Conservation (phyloP, 37 sponge, comb jelly and placozoan genomes). For the Dysidea cf. avara region DNA sequence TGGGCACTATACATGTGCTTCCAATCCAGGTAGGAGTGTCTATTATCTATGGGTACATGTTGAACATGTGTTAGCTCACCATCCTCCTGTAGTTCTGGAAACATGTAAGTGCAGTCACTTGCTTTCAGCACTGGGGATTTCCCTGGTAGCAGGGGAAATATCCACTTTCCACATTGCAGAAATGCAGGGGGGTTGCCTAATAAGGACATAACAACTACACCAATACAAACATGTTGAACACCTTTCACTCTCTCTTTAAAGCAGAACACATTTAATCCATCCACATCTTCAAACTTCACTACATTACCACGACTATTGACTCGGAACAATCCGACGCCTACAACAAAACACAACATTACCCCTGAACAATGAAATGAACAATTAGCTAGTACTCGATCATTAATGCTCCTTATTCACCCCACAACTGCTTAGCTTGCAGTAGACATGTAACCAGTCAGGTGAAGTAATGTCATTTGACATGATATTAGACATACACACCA, state of each 20-base stretch:
- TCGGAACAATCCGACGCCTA: slow-evolving; percentile 60
- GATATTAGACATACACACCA: too few species aligned
- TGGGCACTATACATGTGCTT: too few species aligned
- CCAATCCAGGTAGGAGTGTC: too few species aligned
- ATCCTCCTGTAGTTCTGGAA: slow-evolving; percentile 59
- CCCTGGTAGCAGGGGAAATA: slow-evolving; percentile 71
- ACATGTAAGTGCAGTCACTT: slow-evolving; percentile 47
- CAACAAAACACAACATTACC: slow-evolving; percentile 12
- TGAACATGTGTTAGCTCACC: slow-evolving; percentile 17
- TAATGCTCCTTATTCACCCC: neutral
- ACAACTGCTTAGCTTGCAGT: neutral
- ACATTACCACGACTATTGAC: slow-evolving; percentile 59
- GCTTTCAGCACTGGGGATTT: slow-evolving; percentile 63
- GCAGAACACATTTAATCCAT: slow-evolving; percentile 53
- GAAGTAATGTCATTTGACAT: too few species aligned
- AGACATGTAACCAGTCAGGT: neutral
- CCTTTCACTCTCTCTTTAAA: slow-evolving; percentile 17
- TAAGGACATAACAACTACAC: neutral
- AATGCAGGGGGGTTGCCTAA: slow-evolving; percentile 78
- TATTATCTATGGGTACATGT: too few species aligned
- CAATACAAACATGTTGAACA: neutral
- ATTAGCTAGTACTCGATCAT: slow-evolving; percentile 28
- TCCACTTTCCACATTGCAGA: slow-evolving; percentile 68
- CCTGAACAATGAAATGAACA: slow-evolving; percentile 42
- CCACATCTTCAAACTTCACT: slow-evolving; percentile 47